Evolutionary conservation across 2,113 vertebrate genomes (phyloP), one percentile per base, ranked within the genome.

Genomic region (Phylloscopus whistleri): DNA sequence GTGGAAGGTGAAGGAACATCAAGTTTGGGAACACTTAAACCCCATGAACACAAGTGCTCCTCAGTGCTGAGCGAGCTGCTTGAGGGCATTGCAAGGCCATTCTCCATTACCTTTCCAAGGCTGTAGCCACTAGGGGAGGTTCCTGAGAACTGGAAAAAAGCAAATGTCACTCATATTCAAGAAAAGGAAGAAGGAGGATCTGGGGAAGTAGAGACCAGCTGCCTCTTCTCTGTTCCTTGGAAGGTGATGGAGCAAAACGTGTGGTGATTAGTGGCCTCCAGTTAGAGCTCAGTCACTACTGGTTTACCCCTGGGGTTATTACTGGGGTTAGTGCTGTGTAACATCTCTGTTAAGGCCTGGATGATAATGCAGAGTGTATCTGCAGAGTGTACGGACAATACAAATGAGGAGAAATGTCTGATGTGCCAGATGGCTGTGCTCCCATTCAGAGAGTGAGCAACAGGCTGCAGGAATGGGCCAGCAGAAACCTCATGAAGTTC

Each of bases 91-190:
- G 15, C 44, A 63, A 44, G 24, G 9, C 22, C 16, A 7, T 60
- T 90, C 33, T 66, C 21, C 6, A 6, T 51, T 55, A 30, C 22
- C 14, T 67, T 87, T 60, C 26, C 30, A 43, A 52, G 41, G 11
- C 11, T 0, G 1, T 27, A 63, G 30, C n/a, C 24, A 16, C 2
- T 62, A n/a, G 16, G 4, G 7, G 16, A 49, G 11, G 10, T 44
- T 60, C 41, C 49, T 46, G 39, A 70, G 28, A 13, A 16, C 6
- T 53, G n/a, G 21, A 48, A 39, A 22, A 48, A 87, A 24, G 39
- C 23, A 68, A 73, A 43, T 51, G 16, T 52, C 15, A 27, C 18
- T 84, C 23, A 16, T 14, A 30, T 27, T 81, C 19, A 63, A 20
- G 19, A 72, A 67, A 19, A 81, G 19, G 52, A 37, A 81, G 48